Percentiles rank a stretch among this genome's conserved stretches.
These are phyloP conservation scores for Lagenorhynchus albirostris DNA, from an alignment of 2,113 vertebrate genomes.

Conservation along the genomic window DNA sequence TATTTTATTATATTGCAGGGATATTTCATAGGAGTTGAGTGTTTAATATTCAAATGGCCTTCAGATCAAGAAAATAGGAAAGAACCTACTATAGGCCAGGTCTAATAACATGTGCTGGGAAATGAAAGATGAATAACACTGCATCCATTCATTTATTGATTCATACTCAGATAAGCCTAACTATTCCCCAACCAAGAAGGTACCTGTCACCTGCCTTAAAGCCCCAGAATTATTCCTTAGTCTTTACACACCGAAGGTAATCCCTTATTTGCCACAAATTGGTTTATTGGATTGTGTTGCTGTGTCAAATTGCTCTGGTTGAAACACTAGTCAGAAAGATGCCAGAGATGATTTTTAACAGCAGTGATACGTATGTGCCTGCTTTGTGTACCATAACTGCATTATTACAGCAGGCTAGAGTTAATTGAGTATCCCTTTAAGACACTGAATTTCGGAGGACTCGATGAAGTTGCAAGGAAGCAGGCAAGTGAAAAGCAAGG, in stretches of 20 bases:
- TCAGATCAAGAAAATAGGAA: neutral
- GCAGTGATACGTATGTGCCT: neutral
- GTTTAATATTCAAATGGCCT: conserved; percentile 38
- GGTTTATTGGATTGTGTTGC: neutral
- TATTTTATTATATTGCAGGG: neutral
- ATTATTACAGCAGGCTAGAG: neutral
- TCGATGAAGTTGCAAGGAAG: neutral
- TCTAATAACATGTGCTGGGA: neutral
- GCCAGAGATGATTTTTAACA: neutral
- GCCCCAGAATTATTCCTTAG: neutral
- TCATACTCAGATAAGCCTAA: neutral
- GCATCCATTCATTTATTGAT: neutral
- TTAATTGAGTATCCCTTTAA: neutral
- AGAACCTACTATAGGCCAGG: neutral
- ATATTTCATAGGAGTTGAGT: neutral
- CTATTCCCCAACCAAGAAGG: neutral
- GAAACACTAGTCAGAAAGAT: neutral
- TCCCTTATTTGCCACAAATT: neutral
- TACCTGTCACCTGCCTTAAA: neutral
- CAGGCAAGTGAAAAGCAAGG: neutral
- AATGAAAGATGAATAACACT: neutral
- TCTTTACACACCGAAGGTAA: neutral
- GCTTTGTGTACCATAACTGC: neutral
- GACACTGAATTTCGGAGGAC: neutral
- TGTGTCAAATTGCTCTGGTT: neutral